A percentile compares a stretch with the other conserved stretches of the same genome.
Conservation (phyloP, 2,797 vertebrate species). For the Onychomys torridus region DNA sequence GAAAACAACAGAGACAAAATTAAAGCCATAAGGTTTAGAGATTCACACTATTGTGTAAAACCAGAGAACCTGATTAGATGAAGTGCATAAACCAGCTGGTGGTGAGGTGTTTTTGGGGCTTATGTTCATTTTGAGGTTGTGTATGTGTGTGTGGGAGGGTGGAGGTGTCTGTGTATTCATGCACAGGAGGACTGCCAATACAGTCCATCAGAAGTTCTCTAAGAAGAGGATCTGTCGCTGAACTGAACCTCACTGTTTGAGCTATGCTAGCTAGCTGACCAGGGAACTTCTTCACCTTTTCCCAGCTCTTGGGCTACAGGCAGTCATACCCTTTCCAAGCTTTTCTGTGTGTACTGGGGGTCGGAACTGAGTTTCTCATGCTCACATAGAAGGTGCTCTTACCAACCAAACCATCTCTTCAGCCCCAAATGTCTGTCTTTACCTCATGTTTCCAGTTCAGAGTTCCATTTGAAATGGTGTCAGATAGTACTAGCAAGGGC, state of each 20-base stretch:
- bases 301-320: too few species aligned
- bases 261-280: neutral
- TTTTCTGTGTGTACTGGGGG: neutral
- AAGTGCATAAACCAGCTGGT: neutral
- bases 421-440: neutral
- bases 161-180: too few species aligned
- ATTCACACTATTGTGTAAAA: neutral
- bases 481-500: neutral
- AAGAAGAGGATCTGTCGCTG: neutral
- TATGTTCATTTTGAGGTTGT: neutral
- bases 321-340: neutral
- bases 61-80: neutral
- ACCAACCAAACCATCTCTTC: neutral
- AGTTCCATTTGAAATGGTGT: neutral
- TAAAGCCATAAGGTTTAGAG: neutral
- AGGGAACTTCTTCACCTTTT: neutral
- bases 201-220: too few species aligned
- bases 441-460: neutral
- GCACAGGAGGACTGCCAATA: too few species aligned
- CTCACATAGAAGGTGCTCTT: neutral
- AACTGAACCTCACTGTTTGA: neutral
- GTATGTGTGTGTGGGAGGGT: too few species aligned
- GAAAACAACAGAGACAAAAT: neutral
- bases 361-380: too few species aligned
- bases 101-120: neutral